Conservation (phyloP, 2,797 vertebrate genomes). For the Cyclura pinguis region DNA sequence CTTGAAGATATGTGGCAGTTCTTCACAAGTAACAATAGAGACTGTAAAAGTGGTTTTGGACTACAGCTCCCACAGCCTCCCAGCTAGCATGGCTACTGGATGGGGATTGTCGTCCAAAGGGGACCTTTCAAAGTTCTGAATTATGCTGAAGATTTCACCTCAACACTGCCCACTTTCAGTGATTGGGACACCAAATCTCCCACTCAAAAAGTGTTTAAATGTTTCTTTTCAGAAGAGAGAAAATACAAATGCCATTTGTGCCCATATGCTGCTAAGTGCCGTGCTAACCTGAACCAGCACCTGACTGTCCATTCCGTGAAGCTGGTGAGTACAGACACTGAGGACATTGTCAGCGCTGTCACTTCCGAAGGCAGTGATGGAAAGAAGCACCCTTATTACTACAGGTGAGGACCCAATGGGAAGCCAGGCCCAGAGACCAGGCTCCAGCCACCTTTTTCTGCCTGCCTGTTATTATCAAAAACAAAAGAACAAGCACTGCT, state of each 20-base stretch:
- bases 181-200: background rate
- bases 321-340: constrained; percentile 95
- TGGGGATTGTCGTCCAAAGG: background rate
- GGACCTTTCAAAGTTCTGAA: background rate
- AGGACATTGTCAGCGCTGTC: constrained; percentile 95
- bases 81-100: background rate
- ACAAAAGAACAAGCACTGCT: fast-evolving
- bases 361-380: constrained; percentile 89
- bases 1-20: background rate
- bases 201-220: constrained; percentile 23
- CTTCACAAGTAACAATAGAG: background rate
- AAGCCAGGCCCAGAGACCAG: background rate
- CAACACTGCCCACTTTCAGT: background rate
- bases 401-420: constrained; percentile 85
- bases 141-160: background rate
- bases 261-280: constrained; percentile 99
- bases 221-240: constrained; percentile 90
- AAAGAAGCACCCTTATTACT: constrained; percentile 96
- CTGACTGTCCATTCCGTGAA: constrained; percentile 98
- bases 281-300: constrained; percentile 99
- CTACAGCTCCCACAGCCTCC: background rate
- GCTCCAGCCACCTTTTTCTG: background rate
- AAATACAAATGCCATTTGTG: constrained; percentile 99
- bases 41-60: background rate
- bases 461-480: background rate